Evolutionary conservation across 2,113 vertebrate genomes (phyloP), one percentile per base, ranked within the genome.

Genomic region (Glareola pratincola): DNA sequence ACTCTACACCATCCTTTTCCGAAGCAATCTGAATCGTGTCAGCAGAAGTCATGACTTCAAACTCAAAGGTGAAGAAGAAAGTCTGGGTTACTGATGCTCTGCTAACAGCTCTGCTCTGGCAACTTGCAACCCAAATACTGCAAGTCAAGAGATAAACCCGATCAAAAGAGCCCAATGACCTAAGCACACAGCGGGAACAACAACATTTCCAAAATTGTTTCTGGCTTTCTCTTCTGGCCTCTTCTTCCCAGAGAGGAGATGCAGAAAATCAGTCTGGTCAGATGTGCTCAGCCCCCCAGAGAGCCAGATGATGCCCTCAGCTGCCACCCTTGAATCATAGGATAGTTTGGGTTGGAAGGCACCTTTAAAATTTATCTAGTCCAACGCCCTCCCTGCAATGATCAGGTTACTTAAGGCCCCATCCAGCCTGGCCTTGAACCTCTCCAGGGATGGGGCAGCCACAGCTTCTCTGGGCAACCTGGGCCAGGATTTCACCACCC

Each of bases 211-310:
- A 67, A 41, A 81, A 71, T 9, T 59, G 27, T 13, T 92, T 68
- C 32, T 50, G 20, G 3, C 66, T 81, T 84, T 94, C 36, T 8
- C 9, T 69, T 84, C 54, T 50, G 41, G 16, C 5, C 16, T 71
- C 5, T 36, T 62, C 71, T 74, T 66, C 14, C 34, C 54, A 39
- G 34, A 54, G 37, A 41, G 1, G 3, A 9, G 10, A 6, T 30
- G 20, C 14, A 59, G 11, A 50, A 57, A 54, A 24, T 14, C 41
- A 62, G 32, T 10, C 0, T 1, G 22, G n/a, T 63, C 22, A 18
- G 60, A 15, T 27, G 18, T 79, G 19, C 18, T 4, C 17, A 64
- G 43, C 18, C 21, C 5, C 5, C 0, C 0, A 32, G 36, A 62
- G 10, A 54, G 18, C 24, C 27, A 21, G 15, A 30, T 5, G 8